Base-by-base conservation (phyloP, 2,888 invertebrate species). In the Folsomia candida region DNA sequence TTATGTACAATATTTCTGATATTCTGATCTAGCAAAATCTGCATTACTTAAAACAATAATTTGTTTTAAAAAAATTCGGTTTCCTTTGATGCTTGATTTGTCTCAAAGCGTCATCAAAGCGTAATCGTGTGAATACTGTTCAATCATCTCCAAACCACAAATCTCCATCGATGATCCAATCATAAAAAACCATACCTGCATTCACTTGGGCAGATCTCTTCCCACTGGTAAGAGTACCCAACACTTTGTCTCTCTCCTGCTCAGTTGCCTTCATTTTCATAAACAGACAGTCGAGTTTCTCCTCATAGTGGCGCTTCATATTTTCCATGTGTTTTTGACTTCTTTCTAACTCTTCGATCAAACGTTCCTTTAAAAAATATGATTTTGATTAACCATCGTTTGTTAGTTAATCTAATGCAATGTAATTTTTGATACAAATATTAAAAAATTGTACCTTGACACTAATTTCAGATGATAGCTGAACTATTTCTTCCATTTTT, bases 341-440 rank as follows among this genome's bases (percentile, higher is more conserved):
- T 70, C 90, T 85, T 83, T 98, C 97, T 77, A 98, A 84, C 81
- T 97, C 95, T 81, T 95, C 94, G 75, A 99, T 96, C 59, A 98
- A 86, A 69, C 93, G 91, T 79, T 96, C 64, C 24, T n/a, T n/a
- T n/a, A n/a, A n/a, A n/a, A n/a, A n/a, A n/a, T n/a, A n/a, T n/a
- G n/a, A 92, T 83, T 98, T 98, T 68, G 96, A 91, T 82, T 93
- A 93, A 77, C 98, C 97, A 83, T 97, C 95, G 61, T 92, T 92
- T 69, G 94, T 95, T 20, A 98, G 85, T 11, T 92, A 91, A 18
- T 94, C 92, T 72, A 98, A 85, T 82, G 96, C 93, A 29, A 91
- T 91, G 78, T 92, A 78, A 82, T 70, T 86, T 81, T 83, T 22
- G n/a, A 26, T 26, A 4, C 54, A 29, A 1, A 28, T 20, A n/a